Evolutionary conservation across 1,140 invertebrate genomes (phyloP), one percentile per base, ranked within the genome.

Genomic region (Hestina assimilis): DNA sequence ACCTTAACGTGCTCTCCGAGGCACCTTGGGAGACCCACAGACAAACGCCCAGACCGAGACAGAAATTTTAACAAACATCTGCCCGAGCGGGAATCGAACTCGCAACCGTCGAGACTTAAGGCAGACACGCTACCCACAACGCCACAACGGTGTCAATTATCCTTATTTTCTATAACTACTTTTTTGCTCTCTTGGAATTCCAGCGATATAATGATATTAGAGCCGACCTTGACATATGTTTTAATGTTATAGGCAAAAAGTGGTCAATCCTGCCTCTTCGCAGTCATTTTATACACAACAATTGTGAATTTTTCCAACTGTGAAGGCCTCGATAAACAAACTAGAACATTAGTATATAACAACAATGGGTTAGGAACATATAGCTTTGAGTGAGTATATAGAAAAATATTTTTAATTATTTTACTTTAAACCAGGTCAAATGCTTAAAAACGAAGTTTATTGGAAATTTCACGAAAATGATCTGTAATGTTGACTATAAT

Each of bases 311-410:
- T 66, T 52, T 63, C 52, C 19, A 48, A 42, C 42, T 48, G 55
- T 19, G 26, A 26, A 24, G 61, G 50, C 59, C 57, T 69, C 40
- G 66, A 67, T 45, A 68, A 46, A 21, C 57, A 66, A 62, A 72
- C 75, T 64, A 80, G 72, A 67, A 81, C 75, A 40, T 62, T 66
- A 31, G 51, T 68, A 41, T 75, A 68, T 47, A 87, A 83, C 50
- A 80, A 61, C 48, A 84, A 87, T 66, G 83, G 75, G 41, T 56
- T 72, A 19, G 83, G 80, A 23, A 52, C 69, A 9, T 87, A 87
- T 42, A 87, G 83, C 57, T 87, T 87, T 63, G 82, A 87, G 83
- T 87, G 66, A 83, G 81, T 83, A 66, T 59, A n/a, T n/a, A 15
- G 9, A 23, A 23, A 3, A 41, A 40, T 23, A 11, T 43, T 45